Conservation (phyloP, 2,797 vertebrate genomes). For the Harpagifer antarcticus region DNA sequence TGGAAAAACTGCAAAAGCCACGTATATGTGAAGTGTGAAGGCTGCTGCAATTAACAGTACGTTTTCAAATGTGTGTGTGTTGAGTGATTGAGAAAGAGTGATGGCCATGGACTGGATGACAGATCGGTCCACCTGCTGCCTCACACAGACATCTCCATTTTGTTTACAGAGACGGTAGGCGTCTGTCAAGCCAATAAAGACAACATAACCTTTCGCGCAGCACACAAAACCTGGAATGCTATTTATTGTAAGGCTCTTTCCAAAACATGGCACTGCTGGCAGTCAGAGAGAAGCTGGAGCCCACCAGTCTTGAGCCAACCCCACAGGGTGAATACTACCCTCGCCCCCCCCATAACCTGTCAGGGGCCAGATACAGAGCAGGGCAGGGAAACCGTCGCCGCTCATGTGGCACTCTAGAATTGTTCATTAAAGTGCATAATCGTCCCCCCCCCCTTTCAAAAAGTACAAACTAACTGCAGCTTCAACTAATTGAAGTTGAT, state of each 20-base stretch:
- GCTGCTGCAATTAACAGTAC: constrained; percentile 15
- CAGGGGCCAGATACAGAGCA: constrained; percentile 24
- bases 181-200: constrained; percentile 74
- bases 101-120: constrained; percentile 52
- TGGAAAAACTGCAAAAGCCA: constrained; percentile 17
- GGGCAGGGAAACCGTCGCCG: neutral
- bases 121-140: constrained; percentile 75
- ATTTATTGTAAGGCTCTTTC: constrained; percentile 72
- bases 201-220: constrained; percentile 70
- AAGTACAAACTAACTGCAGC: neutral
- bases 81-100: constrained; percentile 24
- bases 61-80: constrained; percentile 33
- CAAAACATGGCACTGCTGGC: constrained; percentile 70
- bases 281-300: constrained; percentile 45
- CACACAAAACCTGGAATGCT: constrained; percentile 73
- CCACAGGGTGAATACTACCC: constrained; percentile 10
- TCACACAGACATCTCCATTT: constrained; percentile 60
- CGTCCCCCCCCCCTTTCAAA: neutral
- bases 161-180: constrained; percentile 72
- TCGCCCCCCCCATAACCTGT: constrained; percentile 44
- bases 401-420: neutral
- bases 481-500: neutral
- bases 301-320: constrained; percentile 36
- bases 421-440: constrained; percentile 15
- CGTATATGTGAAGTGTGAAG: neutral